phyloP scores from a whole-genome alignment of 2,797 vertebrate genomes.

The Staurois parvus region DNA sequence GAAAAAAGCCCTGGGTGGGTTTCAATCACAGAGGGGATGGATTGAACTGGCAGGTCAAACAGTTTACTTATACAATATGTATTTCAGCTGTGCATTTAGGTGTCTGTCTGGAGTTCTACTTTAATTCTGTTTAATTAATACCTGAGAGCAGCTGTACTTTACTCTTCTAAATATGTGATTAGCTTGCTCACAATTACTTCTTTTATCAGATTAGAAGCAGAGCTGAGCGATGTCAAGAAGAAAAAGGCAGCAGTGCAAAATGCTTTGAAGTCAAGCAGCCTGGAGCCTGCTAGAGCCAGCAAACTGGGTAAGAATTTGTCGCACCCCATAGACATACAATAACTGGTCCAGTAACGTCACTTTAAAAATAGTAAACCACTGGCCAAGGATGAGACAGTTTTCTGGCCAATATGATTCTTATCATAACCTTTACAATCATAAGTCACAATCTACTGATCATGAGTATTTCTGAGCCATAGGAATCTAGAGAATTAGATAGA shows the following conservation, averaged over 20 bases:
- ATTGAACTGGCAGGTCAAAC: too few relatives aligned
- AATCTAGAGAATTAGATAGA: too few relatives aligned
- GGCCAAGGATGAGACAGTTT: too few relatives aligned
- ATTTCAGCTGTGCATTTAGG: background rate
- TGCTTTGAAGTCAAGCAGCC: constrained; percentile 75
- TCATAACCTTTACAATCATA: too few relatives aligned
- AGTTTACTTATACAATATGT: too few relatives aligned
- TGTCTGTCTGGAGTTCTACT: background rate
- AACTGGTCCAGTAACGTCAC: background rate
- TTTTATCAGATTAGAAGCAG: constrained; percentile 81
- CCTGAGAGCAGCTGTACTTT: background rate
- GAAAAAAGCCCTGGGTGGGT: too few relatives aligned
- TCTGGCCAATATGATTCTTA: too few relatives aligned
- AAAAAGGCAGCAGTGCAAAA: constrained; percentile 76
- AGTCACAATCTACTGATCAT: too few relatives aligned
- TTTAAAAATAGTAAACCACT: background rate
- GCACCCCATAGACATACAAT: background rate
- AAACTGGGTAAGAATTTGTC: constrained; percentile 68
- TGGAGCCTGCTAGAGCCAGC: constrained; percentile 65
- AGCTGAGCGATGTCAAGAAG: constrained; percentile 85
- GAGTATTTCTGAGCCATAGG: too few relatives aligned
- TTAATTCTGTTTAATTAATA: background rate
- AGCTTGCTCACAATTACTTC: background rate
- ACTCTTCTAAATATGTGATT: background rate
- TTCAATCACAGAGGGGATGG: too few relatives aligned